These are phyloP conservation scores for Tenebrosternarchus preto DNA, from an alignment of 2,113 vertebrate species.

Conservation along the genomic window DNA sequence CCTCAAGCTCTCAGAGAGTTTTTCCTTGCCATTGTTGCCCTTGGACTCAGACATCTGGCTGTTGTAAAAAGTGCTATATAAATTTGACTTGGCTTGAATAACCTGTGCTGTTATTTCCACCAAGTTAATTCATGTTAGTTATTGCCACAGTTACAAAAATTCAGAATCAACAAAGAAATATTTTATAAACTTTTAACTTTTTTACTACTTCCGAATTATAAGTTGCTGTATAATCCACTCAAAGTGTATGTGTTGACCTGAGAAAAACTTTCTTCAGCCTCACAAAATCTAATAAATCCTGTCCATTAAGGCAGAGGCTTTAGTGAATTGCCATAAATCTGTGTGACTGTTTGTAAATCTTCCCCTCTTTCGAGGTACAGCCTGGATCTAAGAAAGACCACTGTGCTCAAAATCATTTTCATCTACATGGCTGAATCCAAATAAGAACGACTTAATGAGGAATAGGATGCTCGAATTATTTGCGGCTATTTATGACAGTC, in stretches of 20 bases:
- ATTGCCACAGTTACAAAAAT: not conserved
- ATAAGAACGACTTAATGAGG: conserved; percentile 12
- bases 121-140: not conserved
- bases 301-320: conserved; percentile 2
- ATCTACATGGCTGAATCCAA: not conserved
- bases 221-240: not conserved
- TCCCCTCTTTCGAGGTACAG: not conserved
- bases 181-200: not conserved
- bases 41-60: too few species aligned
- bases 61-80: too few species aligned
- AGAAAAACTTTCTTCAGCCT: not conserved
- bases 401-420: not conserved
- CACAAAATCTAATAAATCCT: not conserved
- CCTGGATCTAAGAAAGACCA: not conserved
- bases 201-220: not conserved
- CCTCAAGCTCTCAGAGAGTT: too few species aligned
- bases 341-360: not conserved
- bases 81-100: too few species aligned
- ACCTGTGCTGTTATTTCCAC: not conserved
- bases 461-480: conserved; percentile 25
- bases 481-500: conserved; percentile 14
- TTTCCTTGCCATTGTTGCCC: too few species aligned
- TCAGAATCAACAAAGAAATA: not conserved
- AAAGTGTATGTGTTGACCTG: not conserved
- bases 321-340: not conserved